Base-by-base conservation (phyloP, 2,797 vertebrate species). In the Todus mexicanus region DNA sequence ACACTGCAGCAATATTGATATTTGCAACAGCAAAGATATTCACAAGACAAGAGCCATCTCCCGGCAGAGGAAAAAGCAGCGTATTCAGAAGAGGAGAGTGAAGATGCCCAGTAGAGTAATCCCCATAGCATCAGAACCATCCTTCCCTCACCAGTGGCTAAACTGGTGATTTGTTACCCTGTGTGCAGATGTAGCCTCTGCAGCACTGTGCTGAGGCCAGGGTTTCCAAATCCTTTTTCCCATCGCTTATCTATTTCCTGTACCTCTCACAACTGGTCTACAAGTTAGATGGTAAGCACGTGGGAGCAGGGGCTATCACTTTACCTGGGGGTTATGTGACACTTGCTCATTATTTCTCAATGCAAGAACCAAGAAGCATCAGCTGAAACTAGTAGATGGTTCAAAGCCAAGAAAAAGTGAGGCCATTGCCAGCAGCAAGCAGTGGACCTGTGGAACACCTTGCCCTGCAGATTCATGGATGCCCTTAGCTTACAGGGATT, bases 21-120 rank as follows among this genome's bases (percentile, higher is more conserved):
- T 87, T 90, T 91, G 84, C 59, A 56, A 26, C 17, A 27, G 77
- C n/a, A 89, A 51, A 74, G 21, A 11, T 21, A 19, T 50, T 78
- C 26, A 19, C 63, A 72, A 47, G n/a, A 21, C 6, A 14, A 72
- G 57, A 75, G 7, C 9, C 43, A 27, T 60, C 56, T 68, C 33
- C 43, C 0, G 0, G 65, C 71, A 37, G 14, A 72, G 68, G 40
- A 22, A 57, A 35, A 27, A 7, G 27, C 0, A 2, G 38, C 0
- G 2, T 5, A 20, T 4, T 50, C 26, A 25, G 63, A 21, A 7
- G 5, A 37, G 38, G 33, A 35, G 43, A 31, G 27, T 7, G 43
- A 26, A 21, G n/a, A 21, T 31, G 37, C 35, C 35, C 20, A 18
- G 71, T 56, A 69, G 38, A 45, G 35, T 7, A 31, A 33, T 7